These are phyloP conservation scores for Chitala chitala DNA, from an alignment of 2,113 vertebrate genomes.

Conservation along the genomic window DNA sequence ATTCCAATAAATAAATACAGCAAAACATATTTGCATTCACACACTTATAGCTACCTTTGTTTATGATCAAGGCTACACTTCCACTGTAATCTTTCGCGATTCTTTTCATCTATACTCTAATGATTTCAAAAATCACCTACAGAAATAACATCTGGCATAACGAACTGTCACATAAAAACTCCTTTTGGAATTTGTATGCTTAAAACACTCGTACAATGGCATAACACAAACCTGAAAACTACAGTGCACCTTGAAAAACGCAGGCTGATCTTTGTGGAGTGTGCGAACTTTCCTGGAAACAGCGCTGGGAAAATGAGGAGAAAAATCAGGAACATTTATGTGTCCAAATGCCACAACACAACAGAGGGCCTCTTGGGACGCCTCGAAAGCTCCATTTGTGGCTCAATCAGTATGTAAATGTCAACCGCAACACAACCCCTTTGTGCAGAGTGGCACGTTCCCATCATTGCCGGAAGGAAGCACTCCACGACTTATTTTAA, in stretches of 20 bases:
- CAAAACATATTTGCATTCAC: background rate
- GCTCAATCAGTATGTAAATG: conserved; percentile 46
- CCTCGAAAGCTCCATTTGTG: conserved; percentile 28
- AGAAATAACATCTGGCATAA: background rate
- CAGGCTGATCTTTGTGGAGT: background rate
- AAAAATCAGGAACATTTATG: conserved; percentile 15
- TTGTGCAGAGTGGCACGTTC: conserved; percentile 41
- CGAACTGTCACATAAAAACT: background rate
- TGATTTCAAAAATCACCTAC: background rate
- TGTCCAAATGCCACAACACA: conserved; percentile 22
- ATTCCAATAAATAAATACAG: background rate
- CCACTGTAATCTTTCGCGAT: background rate
- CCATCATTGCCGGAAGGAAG: conserved; percentile 46
- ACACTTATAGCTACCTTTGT: conserved; percentile 1
- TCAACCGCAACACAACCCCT: conserved; percentile 38
- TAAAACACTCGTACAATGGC: background rate
- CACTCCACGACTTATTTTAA: conserved; percentile 55
- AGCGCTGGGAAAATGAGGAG: background rate
- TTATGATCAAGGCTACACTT: background rate
- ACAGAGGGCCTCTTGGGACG: conserved; percentile 17
- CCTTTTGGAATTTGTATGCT: background rate
- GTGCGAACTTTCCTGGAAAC: background rate
- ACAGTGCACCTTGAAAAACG: background rate
- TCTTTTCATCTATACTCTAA: background rate
- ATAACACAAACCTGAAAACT: background rate